Evolutionary conservation across 2,113 vertebrate species (phyloP), one percentile per base, ranked within the genome.

Genomic region (Mesoclemmys tuberculata): DNA sequence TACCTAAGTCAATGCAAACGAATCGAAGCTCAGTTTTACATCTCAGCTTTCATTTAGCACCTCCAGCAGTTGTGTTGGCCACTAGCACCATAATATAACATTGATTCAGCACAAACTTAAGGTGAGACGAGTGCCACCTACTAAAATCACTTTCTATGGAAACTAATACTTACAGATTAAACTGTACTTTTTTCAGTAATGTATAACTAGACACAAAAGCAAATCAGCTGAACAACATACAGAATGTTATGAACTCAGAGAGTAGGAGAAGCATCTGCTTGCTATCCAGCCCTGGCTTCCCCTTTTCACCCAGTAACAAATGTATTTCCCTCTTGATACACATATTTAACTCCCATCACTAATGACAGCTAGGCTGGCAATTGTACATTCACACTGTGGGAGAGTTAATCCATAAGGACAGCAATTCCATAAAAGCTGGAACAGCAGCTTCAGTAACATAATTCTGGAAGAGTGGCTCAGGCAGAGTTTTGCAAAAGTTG

Each of bases 401-500:
- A 41, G 78, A 74, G 18, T 71, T 90, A 51, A 56, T 10, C 29
- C 2, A 2, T 81, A 68, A 87, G 1, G 52, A 77, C 16, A 80
- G 12, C 68, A 58, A 71, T 7, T 41, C 10, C 51, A 1, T 26
- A 19, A 55, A 3, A 88, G 19, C 6, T 85, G 2, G 54, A 93
- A 89, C 82, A 83, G 1, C 10, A 85, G 46, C 19, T 52, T 91
- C 48, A 83, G 2, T 80, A 81, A 86, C 2, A 0, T 27, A 79
- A 54, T 85, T 86, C 64, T 84, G 14, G 24, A 82, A 80, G 83
- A 85, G 46, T 84, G 27, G 61, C 4, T 64, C 80, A 84, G 56
- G 55, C 6, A 74, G 4, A 85, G 19, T 93, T 95, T 94, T 90
- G 8, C 84, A 90, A 48, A 96, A 85, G 13, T 90, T 85, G 51